Evolutionary conservation across 2,888 invertebrate species (phyloP), one percentile per base, ranked within the genome.

Genomic region (Agrotis puta): DNA sequence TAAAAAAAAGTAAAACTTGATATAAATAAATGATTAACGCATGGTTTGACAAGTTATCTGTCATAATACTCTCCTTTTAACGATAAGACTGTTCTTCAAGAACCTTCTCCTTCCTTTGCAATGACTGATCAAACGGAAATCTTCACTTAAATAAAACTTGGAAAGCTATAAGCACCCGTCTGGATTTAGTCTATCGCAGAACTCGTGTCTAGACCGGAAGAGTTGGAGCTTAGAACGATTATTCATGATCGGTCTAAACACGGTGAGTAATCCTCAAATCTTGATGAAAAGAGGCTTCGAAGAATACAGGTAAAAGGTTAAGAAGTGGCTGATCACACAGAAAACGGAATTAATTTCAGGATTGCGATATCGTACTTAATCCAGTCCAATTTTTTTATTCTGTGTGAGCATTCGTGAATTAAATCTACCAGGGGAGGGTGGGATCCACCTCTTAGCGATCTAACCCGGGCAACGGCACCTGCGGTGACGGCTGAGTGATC

Each of bases 101-200:
- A 22, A 39, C n/a, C 14, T 51, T 18, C 68, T 58, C 57, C 57
- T 74, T 58, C 57, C 57, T 63, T 63, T 11, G 16, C n/a, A 47
- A 16, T 22, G n/a, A 61, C 22, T 18, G 57, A 53, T 62, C 24
- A 33, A 72, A 58, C 27, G 78, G 53, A 77, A 71, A 9, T 53
- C 9, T 58, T 48, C 24, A 50, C 56, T 77, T 33, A 20, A 61
- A 48, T n/a, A 50, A 27, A n/a, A 39, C 45, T 33, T 43, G 7
- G 16, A 24, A 20, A 61, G 50, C 16, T 61, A 54, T 18, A 56
- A 45, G 33, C 48, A 11, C 5, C n/a, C 14, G 22, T 69, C 2
- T 47, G 13, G 9, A 33, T 58, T 54, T 67, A 50, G 22, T 43
- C 33, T 56, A 24, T n/a, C 50, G 59, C 56, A 61, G 45, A 9